Conservation (phyloP, 2,797 vertebrate genomes). For the Myotis findleyi region DNA sequence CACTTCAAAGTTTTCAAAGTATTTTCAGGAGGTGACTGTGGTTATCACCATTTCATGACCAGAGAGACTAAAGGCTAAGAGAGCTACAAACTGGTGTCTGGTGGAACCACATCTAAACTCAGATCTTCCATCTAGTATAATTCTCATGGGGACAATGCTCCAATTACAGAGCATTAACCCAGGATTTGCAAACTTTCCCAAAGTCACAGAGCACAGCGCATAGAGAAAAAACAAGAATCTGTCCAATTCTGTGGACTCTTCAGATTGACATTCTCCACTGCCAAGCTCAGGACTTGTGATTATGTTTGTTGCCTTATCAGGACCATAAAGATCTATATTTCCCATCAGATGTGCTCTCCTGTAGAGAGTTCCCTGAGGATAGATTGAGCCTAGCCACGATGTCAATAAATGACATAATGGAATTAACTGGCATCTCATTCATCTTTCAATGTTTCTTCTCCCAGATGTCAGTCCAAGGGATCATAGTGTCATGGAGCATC, state of each 20-base stretch:
- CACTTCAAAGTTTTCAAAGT: neutral
- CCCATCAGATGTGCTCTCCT: constrained; percentile 1
- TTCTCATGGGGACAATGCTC: neutral
- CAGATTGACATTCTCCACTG: neutral
- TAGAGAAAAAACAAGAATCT: neutral
- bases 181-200: neutral
- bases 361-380: neutral
- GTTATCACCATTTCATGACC: neutral
- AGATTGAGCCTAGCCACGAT: constrained; percentile 21
- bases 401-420: constrained; percentile 63
- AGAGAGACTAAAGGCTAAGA: neutral
- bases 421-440: constrained; percentile 70
- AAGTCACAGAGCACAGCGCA: neutral
- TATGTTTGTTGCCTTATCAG: constrained; percentile 30
- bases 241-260: neutral
- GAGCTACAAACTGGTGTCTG: neutral
- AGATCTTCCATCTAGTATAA: neutral
- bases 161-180: neutral
- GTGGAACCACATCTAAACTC: neutral
- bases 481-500: neutral
- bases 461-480: constrained; percentile 50
- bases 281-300: neutral
- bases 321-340: constrained; percentile 64
- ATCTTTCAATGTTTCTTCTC: constrained; percentile 49
- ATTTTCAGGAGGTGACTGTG: neutral